A percentile compares a stretch with the other conserved stretches of the same genome.
phyloP scores from a whole-genome alignment of 1,140 invertebrate genomes.

The Saccostrea glomerata region DNA sequence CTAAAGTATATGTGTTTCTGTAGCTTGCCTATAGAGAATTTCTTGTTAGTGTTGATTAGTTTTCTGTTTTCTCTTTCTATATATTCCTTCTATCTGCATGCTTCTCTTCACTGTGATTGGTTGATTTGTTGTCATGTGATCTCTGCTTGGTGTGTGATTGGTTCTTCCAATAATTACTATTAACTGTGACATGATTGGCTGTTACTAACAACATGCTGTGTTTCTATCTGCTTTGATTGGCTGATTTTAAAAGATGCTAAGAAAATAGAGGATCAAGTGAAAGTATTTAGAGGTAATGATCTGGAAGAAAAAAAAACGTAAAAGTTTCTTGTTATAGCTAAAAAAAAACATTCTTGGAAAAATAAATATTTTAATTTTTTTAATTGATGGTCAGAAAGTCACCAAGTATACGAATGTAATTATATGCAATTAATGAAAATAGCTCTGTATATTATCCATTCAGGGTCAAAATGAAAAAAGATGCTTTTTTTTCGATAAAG shows the following conservation, averaged over 20 bases:
- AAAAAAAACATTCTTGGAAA: background rate
- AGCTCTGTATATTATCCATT: no score
- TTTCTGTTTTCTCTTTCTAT: conserved; percentile 48
- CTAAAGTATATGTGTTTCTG: no score
- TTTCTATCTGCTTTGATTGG: conserved; percentile 20
- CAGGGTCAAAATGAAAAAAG: no score
- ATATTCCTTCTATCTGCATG: conserved; percentile 43
- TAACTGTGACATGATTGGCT: background rate
- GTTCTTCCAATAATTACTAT: background rate
- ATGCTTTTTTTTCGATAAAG: no score
- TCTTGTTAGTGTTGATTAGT: conserved; percentile 42
- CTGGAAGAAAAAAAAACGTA: background rate
- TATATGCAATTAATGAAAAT: no score
- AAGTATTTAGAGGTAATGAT: conserved; percentile 39
- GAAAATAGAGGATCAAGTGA: conserved; percentile 24
- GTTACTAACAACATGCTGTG: conserved; percentile 9
- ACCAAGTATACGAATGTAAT: no score
- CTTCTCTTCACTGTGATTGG: conserved; percentile 34
- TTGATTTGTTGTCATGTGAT: conserved; percentile 26
- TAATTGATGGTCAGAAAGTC: no score
- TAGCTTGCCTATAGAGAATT: background rate
- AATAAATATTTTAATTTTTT: background rate
- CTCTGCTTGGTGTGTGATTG: conserved; percentile 45
- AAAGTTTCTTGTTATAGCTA: background rate
- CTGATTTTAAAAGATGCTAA: conserved; percentile 9